phyloP scores from a whole-genome alignment of 1,140 invertebrate species.

The Andrena cerasifolii region DNA sequence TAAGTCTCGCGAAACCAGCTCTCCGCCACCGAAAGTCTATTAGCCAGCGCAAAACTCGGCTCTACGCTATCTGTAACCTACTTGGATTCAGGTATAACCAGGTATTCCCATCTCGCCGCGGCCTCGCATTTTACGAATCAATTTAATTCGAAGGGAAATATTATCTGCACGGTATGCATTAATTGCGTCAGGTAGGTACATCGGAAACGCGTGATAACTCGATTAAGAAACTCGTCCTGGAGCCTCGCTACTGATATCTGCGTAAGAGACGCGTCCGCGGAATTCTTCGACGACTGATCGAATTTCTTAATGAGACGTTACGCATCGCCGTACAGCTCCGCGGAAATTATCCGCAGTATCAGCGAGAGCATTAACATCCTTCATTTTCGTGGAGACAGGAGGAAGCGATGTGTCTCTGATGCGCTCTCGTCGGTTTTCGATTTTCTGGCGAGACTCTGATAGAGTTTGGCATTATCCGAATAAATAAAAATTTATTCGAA shows the following conservation, averaged over 20 bases:
- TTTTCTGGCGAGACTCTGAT: slow-evolving; percentile 3
- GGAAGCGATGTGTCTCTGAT: neutral
- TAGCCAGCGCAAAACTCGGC: neutral
- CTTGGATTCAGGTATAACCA: slow-evolving; percentile 18
- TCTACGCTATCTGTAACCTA: slow-evolving; percentile 23
- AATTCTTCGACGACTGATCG: slow-evolving; percentile 3
- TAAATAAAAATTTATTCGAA: too few species aligned
- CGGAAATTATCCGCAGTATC: too few species aligned
- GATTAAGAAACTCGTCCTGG: slow-evolving; percentile 33
- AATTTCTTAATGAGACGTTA: slow-evolving; percentile 37
- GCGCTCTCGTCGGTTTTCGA: neutral
- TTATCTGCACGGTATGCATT: slow-evolving; percentile 29
- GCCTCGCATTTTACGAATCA: slow-evolving; percentile 1
- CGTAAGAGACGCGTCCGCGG: slow-evolving; percentile 15
- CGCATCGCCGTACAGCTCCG: too few species aligned
- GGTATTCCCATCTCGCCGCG: neutral
- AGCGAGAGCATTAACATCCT: too few species aligned
- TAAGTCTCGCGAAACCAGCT: slow-evolving; percentile 2
- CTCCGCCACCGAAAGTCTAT: slow-evolving; percentile 26
- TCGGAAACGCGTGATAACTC: slow-evolving; percentile 28
- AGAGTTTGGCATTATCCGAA: too few species aligned
- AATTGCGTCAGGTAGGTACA: slow-evolving; percentile 26
- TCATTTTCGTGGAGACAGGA: neutral
- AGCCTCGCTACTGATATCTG: slow-evolving; percentile 24
- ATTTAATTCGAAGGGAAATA: slow-evolving; percentile 22